Conservation (phyloP, 2,888 invertebrate genomes). For the Drosophila neutralis region DNA sequence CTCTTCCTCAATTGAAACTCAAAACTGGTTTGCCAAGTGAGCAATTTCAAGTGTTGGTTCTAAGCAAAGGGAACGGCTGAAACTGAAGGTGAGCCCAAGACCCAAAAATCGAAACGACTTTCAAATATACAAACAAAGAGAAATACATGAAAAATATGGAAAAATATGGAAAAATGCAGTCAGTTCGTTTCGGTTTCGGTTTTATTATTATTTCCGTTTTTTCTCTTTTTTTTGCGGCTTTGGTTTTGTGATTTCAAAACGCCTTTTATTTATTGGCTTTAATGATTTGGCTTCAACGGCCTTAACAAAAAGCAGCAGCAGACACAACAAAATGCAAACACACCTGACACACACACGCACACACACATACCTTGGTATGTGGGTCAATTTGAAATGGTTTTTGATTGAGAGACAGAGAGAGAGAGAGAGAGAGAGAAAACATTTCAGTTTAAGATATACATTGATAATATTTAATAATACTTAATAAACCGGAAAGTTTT, state of each 20-base stretch:
- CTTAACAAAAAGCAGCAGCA: slow-evolving; percentile 55
- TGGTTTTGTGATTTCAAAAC: slow-evolving; percentile 52
- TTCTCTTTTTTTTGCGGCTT: slow-evolving; percentile 33
- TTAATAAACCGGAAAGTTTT: slow-evolving; percentile 1
- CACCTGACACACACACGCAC: slow-evolving; percentile 51
- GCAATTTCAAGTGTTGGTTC: slow-evolving; percentile 28
- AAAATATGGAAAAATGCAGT: slow-evolving; percentile 55
- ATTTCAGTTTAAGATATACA: slow-evolving; percentile 20
- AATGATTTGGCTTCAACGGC: slow-evolving; percentile 54
- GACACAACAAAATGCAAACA: slow-evolving; percentile 55
- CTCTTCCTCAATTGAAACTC: slow-evolving; percentile 27
- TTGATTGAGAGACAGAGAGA: slow-evolving; percentile 44
- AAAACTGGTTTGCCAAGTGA: slow-evolving; percentile 39
- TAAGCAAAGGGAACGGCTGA: slow-evolving; percentile 43
- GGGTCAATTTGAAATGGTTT: slow-evolving; percentile 77
- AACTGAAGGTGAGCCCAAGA: slow-evolving; percentile 49
- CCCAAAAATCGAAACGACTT: slow-evolving; percentile 63
- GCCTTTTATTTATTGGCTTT: slow-evolving; percentile 53
- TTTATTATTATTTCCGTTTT: slow-evolving; percentile 28
- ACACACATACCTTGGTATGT: slow-evolving; percentile 72
- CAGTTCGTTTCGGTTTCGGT: slow-evolving; percentile 49
- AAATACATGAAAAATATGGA: slow-evolving; percentile 15
- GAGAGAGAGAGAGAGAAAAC: too few species aligned
- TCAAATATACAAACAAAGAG: slow-evolving; percentile 50
- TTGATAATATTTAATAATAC: slow-evolving; percentile 10